Conservation (phyloP, 2,888 invertebrate genomes). For the Orchestes rusci region DNA sequence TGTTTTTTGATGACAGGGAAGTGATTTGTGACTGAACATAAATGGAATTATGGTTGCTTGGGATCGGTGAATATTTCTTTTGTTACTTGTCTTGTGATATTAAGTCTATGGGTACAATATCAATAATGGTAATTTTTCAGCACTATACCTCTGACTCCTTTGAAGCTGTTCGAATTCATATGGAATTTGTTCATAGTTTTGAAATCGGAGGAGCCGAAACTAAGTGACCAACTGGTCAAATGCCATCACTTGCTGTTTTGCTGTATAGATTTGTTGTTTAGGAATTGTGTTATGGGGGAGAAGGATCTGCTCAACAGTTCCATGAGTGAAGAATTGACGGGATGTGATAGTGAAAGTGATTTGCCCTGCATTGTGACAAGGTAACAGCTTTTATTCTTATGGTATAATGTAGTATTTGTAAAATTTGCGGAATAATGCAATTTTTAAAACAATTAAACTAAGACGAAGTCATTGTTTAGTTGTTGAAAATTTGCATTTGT, state of each 20-base stretch:
- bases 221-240: constrained; percentile 88
- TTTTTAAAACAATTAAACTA: too few relatives aligned
- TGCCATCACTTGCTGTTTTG: constrained; percentile 88
- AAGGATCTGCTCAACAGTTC: constrained; percentile 81
- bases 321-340: constrained; percentile 45
- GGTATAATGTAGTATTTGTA: background rate
- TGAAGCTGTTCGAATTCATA: constrained; percentile 83
- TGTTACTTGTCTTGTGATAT: too few relatives aligned
- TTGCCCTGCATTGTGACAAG: constrained; percentile 69
- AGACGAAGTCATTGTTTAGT: too few relatives aligned
- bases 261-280: constrained; percentile 85
- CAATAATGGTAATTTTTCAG: constrained; percentile 41
- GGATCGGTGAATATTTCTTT: too few relatives aligned
- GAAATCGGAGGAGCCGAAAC: constrained; percentile 77
- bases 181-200: constrained; percentile 91
- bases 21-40: too few relatives aligned
- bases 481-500: too few relatives aligned
- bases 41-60: too few relatives aligned
- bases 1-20: too few relatives aligned
- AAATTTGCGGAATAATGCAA: too few relatives aligned
- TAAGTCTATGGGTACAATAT: too few relatives aligned
- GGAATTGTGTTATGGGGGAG: constrained; percentile 74
- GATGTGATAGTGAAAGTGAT: constrained; percentile 40
- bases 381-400: constrained; percentile 3
- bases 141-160: constrained; percentile 68